Percentiles rank a stretch among this genome's conserved stretches.
These are phyloP conservation scores for Epinephelus awoara DNA, from an alignment of 2,797 vertebrate genomes.

Conservation along the genomic window DNA sequence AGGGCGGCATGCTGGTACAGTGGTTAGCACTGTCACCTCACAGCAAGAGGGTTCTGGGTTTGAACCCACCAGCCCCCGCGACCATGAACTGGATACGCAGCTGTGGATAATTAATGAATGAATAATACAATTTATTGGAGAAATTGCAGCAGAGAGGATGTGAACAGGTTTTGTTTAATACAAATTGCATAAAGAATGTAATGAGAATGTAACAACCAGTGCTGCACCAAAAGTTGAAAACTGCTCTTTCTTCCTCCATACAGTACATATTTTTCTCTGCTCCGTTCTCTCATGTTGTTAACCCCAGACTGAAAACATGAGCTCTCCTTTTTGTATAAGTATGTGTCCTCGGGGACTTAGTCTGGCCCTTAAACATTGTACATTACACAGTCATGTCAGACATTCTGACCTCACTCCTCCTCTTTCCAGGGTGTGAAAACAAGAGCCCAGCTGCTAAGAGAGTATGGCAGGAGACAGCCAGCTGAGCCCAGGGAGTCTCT, in stretches of 20 bases:
- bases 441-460: constrained; percentile 44
- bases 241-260: constrained; percentile 3
- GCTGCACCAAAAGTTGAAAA: constrained; percentile 7
- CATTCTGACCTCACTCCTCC: constrained; percentile 58
- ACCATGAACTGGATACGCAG: no score
- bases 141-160: no score
- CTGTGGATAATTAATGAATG: no score
- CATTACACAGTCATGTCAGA: constrained; percentile 37
- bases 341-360: constrained; percentile 1
- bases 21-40: no score
- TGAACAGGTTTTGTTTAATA: not conserved
- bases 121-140: no score
- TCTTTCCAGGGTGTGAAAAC: constrained; percentile 59
- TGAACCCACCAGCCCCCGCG: no score
- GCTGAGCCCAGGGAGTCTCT: constrained; percentile 56
- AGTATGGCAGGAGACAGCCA: constrained; percentile 55
- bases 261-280: not conserved
- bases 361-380: constrained; percentile 40
- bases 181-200: not conserved
- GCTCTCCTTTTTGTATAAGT: constrained; percentile 23
- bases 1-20: no score
- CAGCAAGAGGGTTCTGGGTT: no score
- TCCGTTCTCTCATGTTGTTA: constrained; percentile 22
- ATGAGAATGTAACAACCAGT: not conserved
- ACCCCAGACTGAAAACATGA: constrained; percentile 27